Conservation (phyloP, 2,888 invertebrate genomes). For the Trachelus troglodyta region DNA sequence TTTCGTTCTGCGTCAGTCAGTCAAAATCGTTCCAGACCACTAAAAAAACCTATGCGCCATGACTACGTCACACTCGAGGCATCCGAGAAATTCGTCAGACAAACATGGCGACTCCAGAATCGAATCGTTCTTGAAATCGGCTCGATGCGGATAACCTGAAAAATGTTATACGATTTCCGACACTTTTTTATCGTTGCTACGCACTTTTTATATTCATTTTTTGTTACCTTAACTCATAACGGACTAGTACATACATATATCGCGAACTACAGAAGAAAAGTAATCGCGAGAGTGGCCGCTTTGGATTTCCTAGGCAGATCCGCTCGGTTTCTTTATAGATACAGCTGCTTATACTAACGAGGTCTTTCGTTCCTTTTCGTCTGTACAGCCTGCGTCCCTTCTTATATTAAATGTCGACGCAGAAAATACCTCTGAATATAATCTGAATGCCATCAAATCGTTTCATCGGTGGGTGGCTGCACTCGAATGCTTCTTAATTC, state of each 20-base stretch:
- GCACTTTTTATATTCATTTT: background rate
- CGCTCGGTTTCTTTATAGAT: background rate
- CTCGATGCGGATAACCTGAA: background rate
- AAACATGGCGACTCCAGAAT: background rate
- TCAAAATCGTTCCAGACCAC: background rate
- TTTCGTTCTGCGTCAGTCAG: background rate
- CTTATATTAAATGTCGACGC: background rate
- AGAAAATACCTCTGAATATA: constrained; percentile 37
- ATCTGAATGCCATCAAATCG: constrained; percentile 52
- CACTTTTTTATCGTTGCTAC: background rate
- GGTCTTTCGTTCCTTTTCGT: background rate
- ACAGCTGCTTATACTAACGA: constrained; percentile 7
- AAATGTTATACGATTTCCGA: background rate
- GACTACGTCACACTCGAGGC: background rate
- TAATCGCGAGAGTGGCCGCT: background rate
- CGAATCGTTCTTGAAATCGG: background rate
- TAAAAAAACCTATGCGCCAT: background rate
- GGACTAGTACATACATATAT: background rate
- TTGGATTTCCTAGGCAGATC: background rate
- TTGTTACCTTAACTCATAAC: background rate
- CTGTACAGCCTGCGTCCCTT: background rate
- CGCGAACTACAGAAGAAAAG: background rate
- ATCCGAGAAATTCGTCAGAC: background rate
- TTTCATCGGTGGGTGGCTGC: constrained; percentile 53
- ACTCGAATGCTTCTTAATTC: constrained; percentile 53